Evolutionary conservation across 2,113 vertebrate species (phyloP).

Genomic region (Xenopus borealis): DNA sequence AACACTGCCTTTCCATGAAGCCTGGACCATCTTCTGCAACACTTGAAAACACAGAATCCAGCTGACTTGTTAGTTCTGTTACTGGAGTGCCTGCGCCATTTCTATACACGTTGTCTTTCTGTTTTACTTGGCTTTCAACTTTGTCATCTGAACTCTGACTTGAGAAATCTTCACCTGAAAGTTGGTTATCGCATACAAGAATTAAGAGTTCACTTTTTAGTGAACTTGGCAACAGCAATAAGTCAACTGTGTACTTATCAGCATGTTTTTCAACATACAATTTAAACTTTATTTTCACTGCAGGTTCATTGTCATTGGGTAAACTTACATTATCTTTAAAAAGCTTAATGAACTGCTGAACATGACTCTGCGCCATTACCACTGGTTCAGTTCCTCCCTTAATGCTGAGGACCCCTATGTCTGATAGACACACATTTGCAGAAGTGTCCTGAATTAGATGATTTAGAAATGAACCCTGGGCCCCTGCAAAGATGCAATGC

Average conservation of each 20-base stretch:
- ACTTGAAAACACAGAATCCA: conserved; percentile 80
- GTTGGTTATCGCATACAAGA: conserved; percentile 65
- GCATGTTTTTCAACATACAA: conserved; percentile 85
- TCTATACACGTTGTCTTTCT: conserved; percentile 64
- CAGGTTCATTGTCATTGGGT: conserved; percentile 70
- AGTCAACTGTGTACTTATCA: conserved; percentile 93
- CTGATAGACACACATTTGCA: conserved; percentile 80
- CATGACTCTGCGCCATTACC: conserved; percentile 89
- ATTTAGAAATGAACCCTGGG: conserved; percentile 82
- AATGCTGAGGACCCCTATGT: conserved; percentile 78
- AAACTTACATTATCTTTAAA: conserved; percentile 82
- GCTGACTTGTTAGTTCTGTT: conserved; percentile 86
- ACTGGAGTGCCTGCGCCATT: conserved; percentile 84
- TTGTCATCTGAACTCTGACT: neutral
- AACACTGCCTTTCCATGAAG: conserved; percentile 54
- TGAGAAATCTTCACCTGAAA: neutral
- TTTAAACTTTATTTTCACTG: conserved; percentile 85
- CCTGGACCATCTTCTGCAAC: conserved; percentile 53
- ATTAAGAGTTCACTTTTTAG: conserved; percentile 87
- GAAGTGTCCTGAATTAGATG: conserved; percentile 86
- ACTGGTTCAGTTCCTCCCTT: conserved; percentile 83
- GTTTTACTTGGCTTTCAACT: neutral
- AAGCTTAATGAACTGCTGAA: conserved; percentile 91
- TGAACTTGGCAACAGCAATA: conserved; percentile 87
- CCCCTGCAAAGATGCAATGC: conserved; percentile 94